Conservation (phyloP, 1,140 invertebrate genomes). For the Heliconius melpomene region DNA sequence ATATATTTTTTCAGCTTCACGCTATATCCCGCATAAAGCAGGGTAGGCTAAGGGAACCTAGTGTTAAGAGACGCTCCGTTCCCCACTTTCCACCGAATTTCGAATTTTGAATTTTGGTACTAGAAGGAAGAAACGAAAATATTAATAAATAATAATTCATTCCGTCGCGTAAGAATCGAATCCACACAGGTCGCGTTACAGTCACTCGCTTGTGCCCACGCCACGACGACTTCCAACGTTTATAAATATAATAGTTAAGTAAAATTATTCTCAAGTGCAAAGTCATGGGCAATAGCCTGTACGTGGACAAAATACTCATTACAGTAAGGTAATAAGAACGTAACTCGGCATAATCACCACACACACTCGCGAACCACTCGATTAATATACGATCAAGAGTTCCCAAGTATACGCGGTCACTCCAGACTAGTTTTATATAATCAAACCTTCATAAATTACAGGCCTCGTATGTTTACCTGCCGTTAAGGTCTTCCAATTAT, state of each 20-base stretch:
- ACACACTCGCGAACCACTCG: conserved; percentile 22
- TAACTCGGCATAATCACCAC: conserved; percentile 29
- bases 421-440: conserved; percentile 15
- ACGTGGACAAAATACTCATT: conserved; percentile 29
- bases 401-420: conserved; percentile 6
- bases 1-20: too few relatives aligned
- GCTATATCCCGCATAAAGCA: too few relatives aligned
- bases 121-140: too few relatives aligned
- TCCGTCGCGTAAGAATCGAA: too few relatives aligned
- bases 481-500: conserved; percentile 9
- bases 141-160: too few relatives aligned
- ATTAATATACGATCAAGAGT: conserved; percentile 30
- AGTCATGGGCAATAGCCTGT: conserved; percentile 11
- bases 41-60: too few relatives aligned
- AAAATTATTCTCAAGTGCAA: conserved; percentile 2
- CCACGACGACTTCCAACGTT: too few relatives aligned
- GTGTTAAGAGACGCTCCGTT: too few relatives aligned
- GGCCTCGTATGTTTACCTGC: conserved; percentile 7
- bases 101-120: too few relatives aligned
- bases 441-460: conserved; percentile 11
- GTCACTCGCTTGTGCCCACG: too few relatives aligned
- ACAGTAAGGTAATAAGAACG: conserved; percentile 23
- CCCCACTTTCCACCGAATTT: too few relatives aligned
- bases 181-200: too few relatives aligned
- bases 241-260: background rate